Evolutionary conservation across 2,888 invertebrate genomes (phyloP).

Genomic region (Calameuta filiformis): DNA sequence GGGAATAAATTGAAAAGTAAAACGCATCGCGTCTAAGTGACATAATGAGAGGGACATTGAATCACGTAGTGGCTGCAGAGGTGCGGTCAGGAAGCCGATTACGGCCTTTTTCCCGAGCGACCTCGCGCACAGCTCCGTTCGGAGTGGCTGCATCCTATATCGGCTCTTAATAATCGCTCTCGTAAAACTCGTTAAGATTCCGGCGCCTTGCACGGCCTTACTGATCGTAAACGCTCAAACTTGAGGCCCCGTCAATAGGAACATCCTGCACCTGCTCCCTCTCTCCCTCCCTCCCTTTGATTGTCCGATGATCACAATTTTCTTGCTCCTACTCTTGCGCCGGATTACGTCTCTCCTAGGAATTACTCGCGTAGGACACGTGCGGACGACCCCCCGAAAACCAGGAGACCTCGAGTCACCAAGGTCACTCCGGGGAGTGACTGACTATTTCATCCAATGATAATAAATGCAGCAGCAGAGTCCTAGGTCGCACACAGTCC

Average conservation of each 20-base stretch:
- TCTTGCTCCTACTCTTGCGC: too few species aligned
- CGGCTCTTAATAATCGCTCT: constrained; percentile 48
- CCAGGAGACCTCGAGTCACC: not conserved
- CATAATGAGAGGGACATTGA: constrained; percentile 45
- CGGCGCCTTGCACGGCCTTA: constrained; percentile 12
- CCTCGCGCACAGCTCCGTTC: constrained; percentile 14
- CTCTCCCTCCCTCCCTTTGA: too few species aligned
- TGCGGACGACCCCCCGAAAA: too few species aligned
- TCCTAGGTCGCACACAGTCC: constrained; percentile 18
- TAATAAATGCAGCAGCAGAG: constrained; percentile 54
- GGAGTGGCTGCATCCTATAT: constrained; percentile 25
- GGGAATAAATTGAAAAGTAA: constrained; percentile 40
- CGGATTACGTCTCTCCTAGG: too few species aligned
- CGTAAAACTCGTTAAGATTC: constrained; percentile 53
- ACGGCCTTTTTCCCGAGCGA: constrained; percentile 20
- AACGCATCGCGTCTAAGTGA: constrained; percentile 36
- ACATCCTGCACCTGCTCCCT: not conserved
- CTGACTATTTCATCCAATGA: constrained; percentile 49
- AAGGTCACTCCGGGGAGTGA: constrained; percentile 8
- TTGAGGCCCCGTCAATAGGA: not conserved
- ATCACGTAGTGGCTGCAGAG: constrained; percentile 30
- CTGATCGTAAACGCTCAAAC: not conserved
- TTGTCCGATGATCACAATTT: too few species aligned
- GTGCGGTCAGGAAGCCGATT: constrained; percentile 46
- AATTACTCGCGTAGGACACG: not conserved